These are phyloP conservation scores for Lagopus leucura DNA, from an alignment of 2,113 vertebrate species.

Conservation along the genomic window DNA sequence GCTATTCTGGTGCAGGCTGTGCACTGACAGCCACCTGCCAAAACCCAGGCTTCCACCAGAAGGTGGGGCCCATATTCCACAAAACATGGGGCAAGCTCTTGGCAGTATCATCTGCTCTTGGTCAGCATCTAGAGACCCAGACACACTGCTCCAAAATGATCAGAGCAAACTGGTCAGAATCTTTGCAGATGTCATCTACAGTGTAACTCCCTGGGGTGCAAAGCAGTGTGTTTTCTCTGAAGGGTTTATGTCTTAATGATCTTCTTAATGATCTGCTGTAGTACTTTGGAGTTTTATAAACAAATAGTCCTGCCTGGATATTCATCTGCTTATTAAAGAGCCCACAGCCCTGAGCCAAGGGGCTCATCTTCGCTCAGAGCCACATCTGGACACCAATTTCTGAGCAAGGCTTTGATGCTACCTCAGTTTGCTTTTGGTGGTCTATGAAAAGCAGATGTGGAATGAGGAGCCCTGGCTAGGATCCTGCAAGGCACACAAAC, in stretches of 20 bases:
- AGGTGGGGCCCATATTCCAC: conserved; percentile 35
- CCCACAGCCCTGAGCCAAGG: not conserved
- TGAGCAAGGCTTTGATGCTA: not conserved
- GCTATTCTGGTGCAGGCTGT: not conserved
- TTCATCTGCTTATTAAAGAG: not conserved
- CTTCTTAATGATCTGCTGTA: not conserved
- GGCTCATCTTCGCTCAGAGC: not conserved
- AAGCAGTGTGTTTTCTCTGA: not conserved
- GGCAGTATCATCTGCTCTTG: rapidly evolving
- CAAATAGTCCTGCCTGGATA: not conserved
- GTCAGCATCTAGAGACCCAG: not conserved
- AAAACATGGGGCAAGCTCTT: not conserved
- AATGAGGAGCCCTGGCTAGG: not conserved
- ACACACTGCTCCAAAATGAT: rapidly evolving
- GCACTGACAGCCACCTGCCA: rapidly evolving
- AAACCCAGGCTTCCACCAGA: not conserved
- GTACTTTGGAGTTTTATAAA: not conserved
- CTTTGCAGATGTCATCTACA: not conserved
- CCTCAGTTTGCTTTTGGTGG: not conserved
- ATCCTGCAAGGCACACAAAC: not conserved
- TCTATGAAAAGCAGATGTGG: not conserved
- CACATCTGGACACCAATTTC: not conserved
- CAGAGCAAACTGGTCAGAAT: not conserved
- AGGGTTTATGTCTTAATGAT: not conserved
- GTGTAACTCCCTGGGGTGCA: rapidly evolving